These are phyloP conservation scores for Muntiacus reevesi DNA, from an alignment of 2,113 vertebrate species.

Conservation along the genomic window DNA sequence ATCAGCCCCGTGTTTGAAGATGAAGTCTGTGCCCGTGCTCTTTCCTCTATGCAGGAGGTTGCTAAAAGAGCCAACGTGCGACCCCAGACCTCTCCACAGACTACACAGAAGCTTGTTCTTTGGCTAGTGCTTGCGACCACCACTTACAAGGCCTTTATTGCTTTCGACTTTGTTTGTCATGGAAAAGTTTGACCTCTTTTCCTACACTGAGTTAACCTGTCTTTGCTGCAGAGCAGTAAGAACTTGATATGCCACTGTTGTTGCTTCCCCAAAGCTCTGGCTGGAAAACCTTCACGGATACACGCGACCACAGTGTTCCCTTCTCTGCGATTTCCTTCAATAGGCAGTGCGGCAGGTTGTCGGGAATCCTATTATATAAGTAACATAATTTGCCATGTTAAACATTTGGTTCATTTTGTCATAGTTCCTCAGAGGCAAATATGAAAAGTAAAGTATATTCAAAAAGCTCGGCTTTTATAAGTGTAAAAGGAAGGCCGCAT, in stretches of 20 bases:
- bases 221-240: conserved; percentile 44
- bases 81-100: conserved; percentile 48
- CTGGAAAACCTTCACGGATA: background rate
- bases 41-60: conserved; percentile 37
- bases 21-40: conserved; percentile 29
- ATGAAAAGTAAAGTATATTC: conserved; percentile 47
- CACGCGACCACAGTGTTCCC: background rate
- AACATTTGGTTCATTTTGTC: conserved; percentile 61
- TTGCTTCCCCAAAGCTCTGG: background rate
- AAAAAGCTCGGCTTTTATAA: conserved; percentile 58
- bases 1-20: conserved; percentile 48
- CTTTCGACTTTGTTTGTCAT: conserved; percentile 59
- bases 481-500: conserved; percentile 39
- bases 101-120: conserved; percentile 43
- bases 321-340: conserved; percentile 25
- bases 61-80: background rate
- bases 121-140: conserved; percentile 22
- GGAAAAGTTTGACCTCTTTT: conserved; percentile 55
- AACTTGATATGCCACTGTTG: background rate
- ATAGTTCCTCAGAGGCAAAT: conserved; percentile 63
- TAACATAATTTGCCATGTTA: conserved; percentile 65
- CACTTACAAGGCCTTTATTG: conserved; percentile 48
- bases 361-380: conserved; percentile 55
- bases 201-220: conserved; percentile 13
- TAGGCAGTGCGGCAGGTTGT: conserved; percentile 19